Evolutionary conservation across 2,888 invertebrate species (phyloP).

Genomic region (Volucella bombylans): DNA sequence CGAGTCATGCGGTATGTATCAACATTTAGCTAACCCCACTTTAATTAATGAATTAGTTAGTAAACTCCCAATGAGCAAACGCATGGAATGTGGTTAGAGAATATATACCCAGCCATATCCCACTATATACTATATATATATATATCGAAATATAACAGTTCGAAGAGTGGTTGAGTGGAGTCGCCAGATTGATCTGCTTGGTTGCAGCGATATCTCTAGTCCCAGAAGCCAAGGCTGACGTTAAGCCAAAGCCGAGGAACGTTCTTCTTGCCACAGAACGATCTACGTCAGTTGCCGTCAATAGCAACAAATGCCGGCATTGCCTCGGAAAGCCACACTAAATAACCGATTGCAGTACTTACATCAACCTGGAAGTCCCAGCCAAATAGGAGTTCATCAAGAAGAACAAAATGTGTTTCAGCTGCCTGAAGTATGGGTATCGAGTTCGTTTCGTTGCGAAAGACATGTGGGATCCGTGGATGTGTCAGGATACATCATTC

Average conservation of each 20-base stretch:
- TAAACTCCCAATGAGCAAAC: too few species aligned
- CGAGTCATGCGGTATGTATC: too few species aligned
- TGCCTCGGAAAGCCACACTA: neutral
- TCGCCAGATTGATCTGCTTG: constrained; percentile 4
- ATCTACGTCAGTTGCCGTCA: neutral
- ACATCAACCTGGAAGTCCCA: neutral
- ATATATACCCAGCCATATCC: neutral
- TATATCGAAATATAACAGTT: too few species aligned
- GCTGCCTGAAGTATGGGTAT: constrained; percentile 27
- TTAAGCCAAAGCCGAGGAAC: neutral
- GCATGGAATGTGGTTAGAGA: too few species aligned
- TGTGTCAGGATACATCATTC: constrained; percentile 24
- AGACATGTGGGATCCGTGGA: constrained; percentile 6
- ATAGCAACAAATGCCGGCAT: constrained; percentile 5
- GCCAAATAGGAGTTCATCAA: constrained; percentile 25
- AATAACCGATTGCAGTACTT: neutral
- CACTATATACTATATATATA: too few species aligned
- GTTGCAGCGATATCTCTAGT: constrained; percentile 3
- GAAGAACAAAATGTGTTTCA: constrained; percentile 26
- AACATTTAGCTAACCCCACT: too few species aligned
- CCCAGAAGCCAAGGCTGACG: neutral
- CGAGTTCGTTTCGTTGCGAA: neutral
- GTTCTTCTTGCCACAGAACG: neutral
- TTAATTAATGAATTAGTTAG: too few species aligned
- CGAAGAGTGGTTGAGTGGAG: constrained; percentile 26